Conservation (phyloP, 2,797 vertebrate genomes). For the Paratrypauchen microcephalus region DNA sequence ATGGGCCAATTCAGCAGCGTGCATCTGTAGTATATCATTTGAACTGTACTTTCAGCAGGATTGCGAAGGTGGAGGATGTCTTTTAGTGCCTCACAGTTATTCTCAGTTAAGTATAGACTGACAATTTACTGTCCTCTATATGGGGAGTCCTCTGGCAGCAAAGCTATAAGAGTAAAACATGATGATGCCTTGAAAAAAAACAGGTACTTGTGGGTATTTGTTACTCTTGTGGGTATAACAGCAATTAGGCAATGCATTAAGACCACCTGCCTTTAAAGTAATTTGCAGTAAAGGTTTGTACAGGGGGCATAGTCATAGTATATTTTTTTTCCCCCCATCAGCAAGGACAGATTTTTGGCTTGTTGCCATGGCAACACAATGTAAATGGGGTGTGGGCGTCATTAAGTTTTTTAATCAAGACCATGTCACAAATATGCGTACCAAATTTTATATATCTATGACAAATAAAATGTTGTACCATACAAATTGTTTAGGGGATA, state of each 20-base stretch:
- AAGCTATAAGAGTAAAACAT: conserved; percentile 22
- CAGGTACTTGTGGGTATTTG: conserved; percentile 8
- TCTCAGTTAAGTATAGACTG: conserved; percentile 29
- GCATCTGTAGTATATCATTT: conserved; percentile 8
- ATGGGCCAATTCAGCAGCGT: conserved; percentile 18
- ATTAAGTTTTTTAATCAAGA: too few species aligned
- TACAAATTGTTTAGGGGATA: too few species aligned
- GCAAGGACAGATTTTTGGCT: too few species aligned
- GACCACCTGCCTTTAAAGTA: not conserved
- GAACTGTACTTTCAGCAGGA: conserved; percentile 9
- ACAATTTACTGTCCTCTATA: conserved; percentile 49
- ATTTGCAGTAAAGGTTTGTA: not conserved
- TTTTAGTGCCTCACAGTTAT: conserved; percentile 31
- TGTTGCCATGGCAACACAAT: too few species aligned
- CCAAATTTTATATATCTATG: too few species aligned
- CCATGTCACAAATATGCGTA: too few species aligned
- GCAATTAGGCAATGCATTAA: not conserved
- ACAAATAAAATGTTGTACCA: too few species aligned
- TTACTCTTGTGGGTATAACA: not conserved
- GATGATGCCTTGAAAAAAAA: conserved; percentile 25
- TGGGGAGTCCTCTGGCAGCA: conserved; percentile 39
- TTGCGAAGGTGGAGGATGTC: conserved; percentile 8
- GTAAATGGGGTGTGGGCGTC: too few species aligned
- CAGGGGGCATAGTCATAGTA: too few species aligned
- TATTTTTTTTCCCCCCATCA: too few species aligned